Evolutionary conservation across 2,797 vertebrate species (phyloP).

Genomic region (Cichlasoma orientale): DNA sequence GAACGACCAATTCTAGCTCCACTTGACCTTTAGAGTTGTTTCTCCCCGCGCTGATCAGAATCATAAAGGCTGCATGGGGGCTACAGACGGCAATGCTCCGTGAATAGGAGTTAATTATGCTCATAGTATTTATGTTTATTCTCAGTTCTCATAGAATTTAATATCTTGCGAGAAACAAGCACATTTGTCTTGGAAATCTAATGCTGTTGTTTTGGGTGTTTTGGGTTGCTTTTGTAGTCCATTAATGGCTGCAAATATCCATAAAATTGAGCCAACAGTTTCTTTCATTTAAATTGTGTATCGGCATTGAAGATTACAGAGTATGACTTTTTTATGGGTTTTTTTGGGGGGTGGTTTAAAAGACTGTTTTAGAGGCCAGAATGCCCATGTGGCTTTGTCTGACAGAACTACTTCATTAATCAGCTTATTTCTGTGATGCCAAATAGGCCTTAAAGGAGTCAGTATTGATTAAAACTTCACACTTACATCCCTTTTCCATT

Average conservation of each 20-base stretch:
- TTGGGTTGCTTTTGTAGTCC: background rate
- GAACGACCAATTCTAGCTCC: constrained; percentile 34
- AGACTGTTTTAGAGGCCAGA: background rate
- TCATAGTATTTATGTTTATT: constrained; percentile 10
- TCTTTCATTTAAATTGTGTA: background rate
- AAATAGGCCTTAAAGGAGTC: background rate
- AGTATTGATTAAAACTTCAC: constrained; percentile 2
- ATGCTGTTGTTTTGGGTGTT: background rate
- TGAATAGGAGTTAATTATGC: constrained; percentile 6
- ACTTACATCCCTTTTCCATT: background rate
- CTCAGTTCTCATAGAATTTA: background rate
- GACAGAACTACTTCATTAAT: constrained; percentile 1
- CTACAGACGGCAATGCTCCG: background rate
- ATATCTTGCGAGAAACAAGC: background rate
- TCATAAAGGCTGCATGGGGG: constrained; percentile 31
- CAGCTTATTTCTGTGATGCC: constrained; percentile 8
- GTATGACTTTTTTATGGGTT: background rate
- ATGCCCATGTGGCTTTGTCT: background rate
- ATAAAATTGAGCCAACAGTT: background rate
- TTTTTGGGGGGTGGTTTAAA: background rate
- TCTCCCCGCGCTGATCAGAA: constrained; percentile 42
- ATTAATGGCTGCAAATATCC: background rate
- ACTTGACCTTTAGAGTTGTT: constrained; percentile 64
- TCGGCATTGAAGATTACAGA: background rate
- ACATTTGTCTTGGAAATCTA: background rate